Base-by-base conservation (phyloP, 2,797 vertebrate species). In the Melanitta fusca region DNA sequence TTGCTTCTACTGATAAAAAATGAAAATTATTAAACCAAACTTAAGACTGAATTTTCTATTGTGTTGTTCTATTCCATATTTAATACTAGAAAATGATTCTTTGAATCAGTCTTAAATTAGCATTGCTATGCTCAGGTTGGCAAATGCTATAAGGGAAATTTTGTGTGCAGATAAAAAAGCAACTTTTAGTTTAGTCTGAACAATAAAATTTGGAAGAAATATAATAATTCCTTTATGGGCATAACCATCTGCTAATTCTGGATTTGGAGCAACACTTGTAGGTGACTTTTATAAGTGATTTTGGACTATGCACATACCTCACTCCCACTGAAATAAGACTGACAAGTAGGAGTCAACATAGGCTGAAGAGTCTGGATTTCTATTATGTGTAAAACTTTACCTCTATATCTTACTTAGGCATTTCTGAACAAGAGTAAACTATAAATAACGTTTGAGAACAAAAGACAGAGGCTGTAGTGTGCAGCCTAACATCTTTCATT, bases 111-210 rank as follows among this genome's bases (percentile, higher is more conserved):
- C 38, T 65, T 65, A 70, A 75, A 24, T 77, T 45, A 87, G 68
- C 27, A 27, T 8, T 70, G 30, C 14, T 8, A 1, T 82, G 30
- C 21, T 91, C 36, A 27, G 30, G 30, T 34, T 82, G 49, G 14
- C 36, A 92, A 74, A 68, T 65, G 19, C 8, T 73, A 36, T 62
- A 65, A 30, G 15, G 24, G 21, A 82, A 66, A 17, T 43, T 25
- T 65, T 51, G 15, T 39, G 19, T 34, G 30, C 62, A 19, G 39
- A 80, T 70, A 6, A 75, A 77, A 80, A 0, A 24, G 8, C 7
- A 49, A 49, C 49, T 49, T 49, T 87, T 81, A 61, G 12, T 58
- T 87, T 81, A 80, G 69, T 91, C 73, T 80, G n/a, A 85, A 51
- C 22, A 74, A 12, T 17, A 81, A 77, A 66, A 78, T 74, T 71